A percentile compares a stretch with the other conserved stretches of the same genome.
phyloP scores from a whole-genome alignment of 2,113 vertebrate genomes.

The Enhydra lutris region DNA sequence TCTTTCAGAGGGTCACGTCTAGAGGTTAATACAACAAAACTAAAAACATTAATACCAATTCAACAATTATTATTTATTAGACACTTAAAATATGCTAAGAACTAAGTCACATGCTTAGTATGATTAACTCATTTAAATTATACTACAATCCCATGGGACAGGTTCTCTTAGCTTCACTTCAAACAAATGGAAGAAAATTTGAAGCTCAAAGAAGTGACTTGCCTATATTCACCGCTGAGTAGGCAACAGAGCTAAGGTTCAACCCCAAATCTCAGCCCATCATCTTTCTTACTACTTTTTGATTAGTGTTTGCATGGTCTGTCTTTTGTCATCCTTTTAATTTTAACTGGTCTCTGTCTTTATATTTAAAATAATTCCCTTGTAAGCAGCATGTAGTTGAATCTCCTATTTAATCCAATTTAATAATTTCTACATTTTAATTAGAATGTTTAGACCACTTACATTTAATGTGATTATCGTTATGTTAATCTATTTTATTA shows the following conservation, averaged over 20 bases:
- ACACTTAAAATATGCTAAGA: background rate
- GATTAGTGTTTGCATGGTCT: background rate
- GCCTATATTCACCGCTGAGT: background rate
- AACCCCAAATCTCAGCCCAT: background rate
- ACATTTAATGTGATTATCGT: background rate
- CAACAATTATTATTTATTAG: background rate
- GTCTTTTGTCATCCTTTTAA: background rate
- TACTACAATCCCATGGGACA: background rate
- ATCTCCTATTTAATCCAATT: background rate
- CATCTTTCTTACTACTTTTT: background rate
- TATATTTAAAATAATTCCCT: constrained; percentile 28
- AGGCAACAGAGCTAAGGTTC: background rate
- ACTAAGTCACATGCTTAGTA: background rate
- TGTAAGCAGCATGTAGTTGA: background rate
- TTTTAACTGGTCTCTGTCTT: background rate
- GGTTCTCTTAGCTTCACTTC: background rate
- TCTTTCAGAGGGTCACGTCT: background rate
- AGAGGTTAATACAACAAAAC: background rate
- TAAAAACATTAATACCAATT: background rate
- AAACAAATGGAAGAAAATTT: background rate
- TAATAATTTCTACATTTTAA: constrained; percentile 36
- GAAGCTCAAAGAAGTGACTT: background rate
- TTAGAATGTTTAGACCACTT: constrained; percentile 4
- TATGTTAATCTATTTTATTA: background rate
- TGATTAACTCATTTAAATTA: background rate